A percentile compares a stretch with the other conserved stretches of the same genome.
Evolutionary conservation across 2,113 vertebrate genomes (phyloP).

Genomic region (Holacanthus passer): DNA sequence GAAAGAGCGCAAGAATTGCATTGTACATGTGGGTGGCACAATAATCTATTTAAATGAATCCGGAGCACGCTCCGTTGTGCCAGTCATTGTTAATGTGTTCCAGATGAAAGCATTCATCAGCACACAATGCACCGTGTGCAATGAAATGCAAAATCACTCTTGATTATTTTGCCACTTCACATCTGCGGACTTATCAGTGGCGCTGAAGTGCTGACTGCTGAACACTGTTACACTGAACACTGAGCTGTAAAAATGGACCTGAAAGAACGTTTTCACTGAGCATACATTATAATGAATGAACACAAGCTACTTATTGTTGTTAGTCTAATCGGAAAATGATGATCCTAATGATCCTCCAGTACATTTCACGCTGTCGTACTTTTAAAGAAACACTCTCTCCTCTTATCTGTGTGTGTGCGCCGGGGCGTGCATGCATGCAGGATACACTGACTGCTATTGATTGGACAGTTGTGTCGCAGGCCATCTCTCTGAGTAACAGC

Average conservation of each 20-base stretch:
- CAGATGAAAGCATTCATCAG: constrained; percentile 30
- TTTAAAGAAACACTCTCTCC: background rate
- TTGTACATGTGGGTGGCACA: background rate
- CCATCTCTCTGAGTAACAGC: constrained; percentile 64
- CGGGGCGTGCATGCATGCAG: constrained; percentile 25
- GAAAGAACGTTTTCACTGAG: background rate
- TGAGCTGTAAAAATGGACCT: constrained; percentile 1
- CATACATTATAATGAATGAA: background rate
- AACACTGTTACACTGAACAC: background rate
- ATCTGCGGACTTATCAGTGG: constrained; percentile 21
- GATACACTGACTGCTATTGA: constrained; percentile 51
- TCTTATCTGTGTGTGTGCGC: constrained; percentile 26
- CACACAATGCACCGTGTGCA: constrained; percentile 17
- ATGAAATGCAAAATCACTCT: constrained; percentile 29
- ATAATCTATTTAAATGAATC: constrained; percentile 24
- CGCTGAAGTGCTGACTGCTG: constrained; percentile 12
- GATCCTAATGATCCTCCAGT: background rate
- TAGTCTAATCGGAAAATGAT: background rate
- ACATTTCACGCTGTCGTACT: background rate
- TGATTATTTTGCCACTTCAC: constrained; percentile 33
- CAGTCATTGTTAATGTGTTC: constrained; percentile 23
- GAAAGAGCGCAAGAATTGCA: background rate
- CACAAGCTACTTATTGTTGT: background rate
- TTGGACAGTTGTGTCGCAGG: constrained; percentile 53
- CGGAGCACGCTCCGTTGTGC: constrained; percentile 20